Base-by-base conservation (phyloP, 1,140 invertebrate genomes). In the Leptinotarsa texana region DNA sequence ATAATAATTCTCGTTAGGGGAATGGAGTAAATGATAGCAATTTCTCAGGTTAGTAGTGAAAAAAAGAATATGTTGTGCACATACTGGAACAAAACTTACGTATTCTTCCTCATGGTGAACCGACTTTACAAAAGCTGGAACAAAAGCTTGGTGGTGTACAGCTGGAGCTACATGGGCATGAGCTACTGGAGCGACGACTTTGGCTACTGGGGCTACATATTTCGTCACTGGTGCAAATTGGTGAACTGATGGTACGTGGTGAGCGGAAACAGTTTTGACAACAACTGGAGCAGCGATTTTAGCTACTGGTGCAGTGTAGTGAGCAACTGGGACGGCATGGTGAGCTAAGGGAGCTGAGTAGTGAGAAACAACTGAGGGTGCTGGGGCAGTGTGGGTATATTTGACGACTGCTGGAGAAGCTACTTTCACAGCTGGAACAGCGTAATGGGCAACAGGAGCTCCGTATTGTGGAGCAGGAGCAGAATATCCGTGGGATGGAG, bases 151-250 rank as follows among this genome's bases (percentile, higher is more conserved):
- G 84, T 81, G n/a, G 80, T 82, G 63, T 49, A 75, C 75, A 70
- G 72, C 24, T 69, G 74, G 80, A 57, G 82, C 86, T 47, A 86
- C 85, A 49, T 73, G 49, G 8, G 13, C 66, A 47, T 70, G 27
- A 17, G 17, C 13, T 0, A 70, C 51, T 57, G 69, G 69, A 70
- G 69, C 22, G 17, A 47, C 66, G 22, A 70, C 57, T 51, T 72
- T 72, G 57, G 74, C 66, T 27, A 63, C 51, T n/a, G 76, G 73
- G n/a, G 72, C 72, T 49, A n/a, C n/a, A 62, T 74, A 75, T 63
- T 71, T 48, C 15, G 70, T 62, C 18, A 65, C 33, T 8, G 77
- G 68, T 69, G 76, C 70, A 22, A 66, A 13, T 48, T 83, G 63
- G 1, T 66, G 63, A 66, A 21, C 63, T 68, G 75, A 62, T 49